Evolutionary conservation across 2,888 invertebrate genomes (phyloP).

Genomic region (Tetranychus piercei): DNA sequence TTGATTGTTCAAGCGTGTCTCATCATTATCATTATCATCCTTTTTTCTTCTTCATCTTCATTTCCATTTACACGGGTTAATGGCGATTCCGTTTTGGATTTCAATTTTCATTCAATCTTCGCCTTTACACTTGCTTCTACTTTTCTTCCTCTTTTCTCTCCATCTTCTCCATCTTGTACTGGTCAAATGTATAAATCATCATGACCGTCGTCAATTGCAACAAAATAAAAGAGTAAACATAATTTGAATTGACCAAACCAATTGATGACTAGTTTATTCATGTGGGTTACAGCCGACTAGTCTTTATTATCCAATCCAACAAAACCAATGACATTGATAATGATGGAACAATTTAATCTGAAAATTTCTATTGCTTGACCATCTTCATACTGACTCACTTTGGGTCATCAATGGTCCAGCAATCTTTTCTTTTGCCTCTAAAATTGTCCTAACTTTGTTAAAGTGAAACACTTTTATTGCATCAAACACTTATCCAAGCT

Average conservation of each 20-base stretch:
- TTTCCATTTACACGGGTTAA: neutral
- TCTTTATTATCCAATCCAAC: too few species aligned
- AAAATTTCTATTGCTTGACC: too few species aligned
- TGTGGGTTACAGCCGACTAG: too few species aligned
- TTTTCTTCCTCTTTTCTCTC: neutral
- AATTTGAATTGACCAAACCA: neutral
- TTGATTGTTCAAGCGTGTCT: neutral
- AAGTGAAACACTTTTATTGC: neutral
- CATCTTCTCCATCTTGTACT: neutral
- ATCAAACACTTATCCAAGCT: too few species aligned
- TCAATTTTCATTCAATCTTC: neutral
- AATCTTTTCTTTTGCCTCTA: neutral
- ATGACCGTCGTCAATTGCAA: neutral
- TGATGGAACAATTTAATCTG: too few species aligned
- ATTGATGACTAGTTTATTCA: too few species aligned
- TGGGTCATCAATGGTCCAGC: neutral
- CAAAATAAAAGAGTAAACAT: neutral
- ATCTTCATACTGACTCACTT: too few species aligned
- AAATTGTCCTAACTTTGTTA: neutral
- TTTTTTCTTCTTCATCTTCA: too few species aligned
- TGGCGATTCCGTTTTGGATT: neutral
- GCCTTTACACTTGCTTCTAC: neutral
- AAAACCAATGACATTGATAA: too few species aligned
- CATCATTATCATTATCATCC: neutral
- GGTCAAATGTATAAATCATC: neutral